These are phyloP conservation scores for Tridacna gigas DNA, from an alignment of 2,888 invertebrate genomes.

Conservation along the genomic window DNA sequence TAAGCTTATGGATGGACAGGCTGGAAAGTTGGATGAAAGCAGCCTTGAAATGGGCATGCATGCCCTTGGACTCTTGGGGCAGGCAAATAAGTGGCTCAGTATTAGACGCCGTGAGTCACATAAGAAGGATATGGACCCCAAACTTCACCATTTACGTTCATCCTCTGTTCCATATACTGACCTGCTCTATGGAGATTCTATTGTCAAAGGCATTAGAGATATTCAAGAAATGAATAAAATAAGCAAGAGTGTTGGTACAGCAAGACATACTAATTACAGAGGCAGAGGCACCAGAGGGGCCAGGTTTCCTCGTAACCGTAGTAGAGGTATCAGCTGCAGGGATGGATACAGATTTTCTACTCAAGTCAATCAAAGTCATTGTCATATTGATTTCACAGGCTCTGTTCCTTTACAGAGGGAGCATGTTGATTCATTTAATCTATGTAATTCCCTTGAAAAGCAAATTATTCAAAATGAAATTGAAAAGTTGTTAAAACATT, in stretches of 20 bases:
- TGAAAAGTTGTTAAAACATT: constrained; percentile 38
- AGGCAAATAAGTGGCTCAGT: constrained; percentile 24
- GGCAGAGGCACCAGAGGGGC: not conserved
- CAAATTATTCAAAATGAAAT: constrained; percentile 38
- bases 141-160: constrained; percentile 19
- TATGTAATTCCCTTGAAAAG: constrained; percentile 19
- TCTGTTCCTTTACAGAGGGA: not conserved
- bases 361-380: no score
- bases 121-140: constrained; percentile 34
- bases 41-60: constrained; percentile 5
- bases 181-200: constrained; percentile 30
- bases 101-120: constrained; percentile 23
- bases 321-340: not conserved
- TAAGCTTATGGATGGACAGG: constrained; percentile 27
- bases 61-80: constrained; percentile 22
- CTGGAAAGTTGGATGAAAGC: not conserved
- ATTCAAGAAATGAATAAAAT: constrained; percentile 37
- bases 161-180: not conserved
- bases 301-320: not conserved
- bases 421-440: not conserved
- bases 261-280: no score
- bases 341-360: not conserved
- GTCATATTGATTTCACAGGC: constrained; percentile 23
- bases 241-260: not conserved
- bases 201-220: constrained; percentile 27